Percentiles rank a stretch among this genome's conserved stretches.
Conservation (phyloP, 35 echinoderm and acorn worm species). For the Stichopus chloronotus region DNA sequence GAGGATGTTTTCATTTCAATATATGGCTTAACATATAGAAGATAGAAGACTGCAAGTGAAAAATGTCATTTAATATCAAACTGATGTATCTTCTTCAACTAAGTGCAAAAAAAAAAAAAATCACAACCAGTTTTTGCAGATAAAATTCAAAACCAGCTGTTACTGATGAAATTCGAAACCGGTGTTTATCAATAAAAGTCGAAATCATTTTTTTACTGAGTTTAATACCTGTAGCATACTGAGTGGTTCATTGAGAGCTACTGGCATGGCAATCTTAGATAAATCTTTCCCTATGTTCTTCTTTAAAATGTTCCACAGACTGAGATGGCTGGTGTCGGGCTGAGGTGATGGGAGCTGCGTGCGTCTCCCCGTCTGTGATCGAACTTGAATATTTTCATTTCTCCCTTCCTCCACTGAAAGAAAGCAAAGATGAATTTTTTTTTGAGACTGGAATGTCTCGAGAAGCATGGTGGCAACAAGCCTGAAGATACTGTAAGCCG, state of each 20-base stretch:
- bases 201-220: neutral
- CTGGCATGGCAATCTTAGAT: constrained; percentile 97
- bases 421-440: neutral
- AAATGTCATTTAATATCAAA: no score
- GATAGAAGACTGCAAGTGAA: no score
- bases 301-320: constrained; percentile 97
- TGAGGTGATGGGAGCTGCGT: constrained; percentile 83
- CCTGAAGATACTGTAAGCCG: no score
- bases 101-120: no score
- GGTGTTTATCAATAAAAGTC: no score
- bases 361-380: constrained; percentile 88
- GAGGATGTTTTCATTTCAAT: no score
- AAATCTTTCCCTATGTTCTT: constrained; percentile 98
- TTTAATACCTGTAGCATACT: constrained; percentile 98
- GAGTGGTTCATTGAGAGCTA: constrained; percentile 94
- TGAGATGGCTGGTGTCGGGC: constrained; percentile 90
- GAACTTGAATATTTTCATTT: constrained; percentile 58
- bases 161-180: no score
- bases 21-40: no score
- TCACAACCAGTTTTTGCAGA: no score
- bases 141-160: no score
- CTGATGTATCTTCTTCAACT: no score
- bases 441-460: neutral
- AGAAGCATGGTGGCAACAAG: no score
- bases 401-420: constrained; percentile 85